Percentiles rank a stretch among this genome's conserved stretches.
Evolutionary conservation across 2,888 invertebrate genomes (phyloP).

Genomic region (Epinotia nisella): DNA sequence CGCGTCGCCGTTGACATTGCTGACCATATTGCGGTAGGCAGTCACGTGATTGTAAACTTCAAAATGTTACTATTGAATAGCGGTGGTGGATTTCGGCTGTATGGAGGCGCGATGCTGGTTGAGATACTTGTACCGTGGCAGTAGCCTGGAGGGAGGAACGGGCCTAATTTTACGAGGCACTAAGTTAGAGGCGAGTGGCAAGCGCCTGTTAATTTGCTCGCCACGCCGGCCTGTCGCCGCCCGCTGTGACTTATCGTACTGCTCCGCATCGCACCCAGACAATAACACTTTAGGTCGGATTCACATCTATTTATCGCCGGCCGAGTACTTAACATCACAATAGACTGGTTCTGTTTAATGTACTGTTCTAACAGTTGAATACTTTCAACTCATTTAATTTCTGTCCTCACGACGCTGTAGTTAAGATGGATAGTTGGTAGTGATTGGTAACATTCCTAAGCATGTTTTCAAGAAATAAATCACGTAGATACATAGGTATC

Average conservation of each 20-base stretch:
- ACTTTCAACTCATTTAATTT: conserved; percentile 51
- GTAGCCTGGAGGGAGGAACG: conserved; percentile 71
- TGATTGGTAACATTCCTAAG: neutral
- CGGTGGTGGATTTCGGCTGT: neutral
- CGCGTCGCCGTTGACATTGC: neutral
- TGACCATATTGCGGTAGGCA: neutral
- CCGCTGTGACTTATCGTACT: conserved; percentile 78
- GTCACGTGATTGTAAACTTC: neutral
- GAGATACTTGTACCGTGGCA: conserved; percentile 20
- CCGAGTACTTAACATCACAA: conserved; percentile 53
- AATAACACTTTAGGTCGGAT: conserved; percentile 64
- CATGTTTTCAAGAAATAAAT: neutral
- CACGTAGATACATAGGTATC: neutral
- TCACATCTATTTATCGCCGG: conserved; percentile 62
- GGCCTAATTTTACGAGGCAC: conserved; percentile 83
- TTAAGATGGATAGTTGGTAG: conserved; percentile 15
- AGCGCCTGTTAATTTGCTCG: conserved; percentile 82
- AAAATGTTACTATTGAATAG: neutral
- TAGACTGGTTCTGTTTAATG: conserved; percentile 56
- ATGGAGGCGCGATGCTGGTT: conserved; percentile 14
- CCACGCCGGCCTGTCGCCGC: conserved; percentile 78
- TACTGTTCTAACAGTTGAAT: conserved; percentile 54
- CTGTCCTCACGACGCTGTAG: conserved; percentile 48
- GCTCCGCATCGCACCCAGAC: conserved; percentile 51
- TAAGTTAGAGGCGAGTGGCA: conserved; percentile 80